Conservation (phyloP, 2,113 vertebrate species). For the Proterorhinus semilunaris region DNA sequence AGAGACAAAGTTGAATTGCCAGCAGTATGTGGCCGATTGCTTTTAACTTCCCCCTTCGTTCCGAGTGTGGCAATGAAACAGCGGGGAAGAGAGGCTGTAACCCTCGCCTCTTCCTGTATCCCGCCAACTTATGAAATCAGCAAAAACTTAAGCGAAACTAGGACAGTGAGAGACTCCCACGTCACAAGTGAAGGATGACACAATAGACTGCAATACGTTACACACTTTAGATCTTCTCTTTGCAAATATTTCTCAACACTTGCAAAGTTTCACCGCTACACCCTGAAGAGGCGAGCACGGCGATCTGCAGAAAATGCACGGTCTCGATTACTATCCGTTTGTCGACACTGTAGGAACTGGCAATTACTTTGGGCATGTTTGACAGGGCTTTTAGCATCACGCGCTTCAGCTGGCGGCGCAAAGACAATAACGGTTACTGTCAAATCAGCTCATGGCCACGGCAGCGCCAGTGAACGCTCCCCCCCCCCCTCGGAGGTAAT, state of each 20-base stretch:
- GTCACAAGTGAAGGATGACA: conserved; percentile 2
- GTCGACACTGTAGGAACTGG: neutral
- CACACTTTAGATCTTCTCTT: no score
- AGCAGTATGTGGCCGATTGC: conserved; percentile 23
- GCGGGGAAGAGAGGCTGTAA: conserved; percentile 48
- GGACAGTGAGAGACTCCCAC: conserved; percentile 15
- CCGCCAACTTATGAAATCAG: conserved; percentile 38
- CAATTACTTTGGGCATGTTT: neutral
- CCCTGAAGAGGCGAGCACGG: neutral
- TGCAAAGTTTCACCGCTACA: neutral
- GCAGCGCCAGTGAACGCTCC: neutral
- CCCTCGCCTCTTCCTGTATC: conserved; percentile 49
- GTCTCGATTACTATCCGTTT: neutral
- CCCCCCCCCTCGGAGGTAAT: neutral
- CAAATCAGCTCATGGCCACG: neutral
- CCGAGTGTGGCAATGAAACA: conserved; percentile 39
- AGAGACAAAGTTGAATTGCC: conserved; percentile 26
- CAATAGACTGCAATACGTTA: conserved; percentile 8
- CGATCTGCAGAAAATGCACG: neutral
- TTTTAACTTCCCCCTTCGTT: conserved; percentile 45
- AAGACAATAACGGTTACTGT: neutral
- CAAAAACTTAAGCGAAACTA: conserved; percentile 20
- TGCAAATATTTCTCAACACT: neutral
- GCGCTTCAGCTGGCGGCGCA: neutral
- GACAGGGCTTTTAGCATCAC: neutral